Conservation (phyloP, 2,888 invertebrate genomes). For the Hymenopus coronatus region DNA sequence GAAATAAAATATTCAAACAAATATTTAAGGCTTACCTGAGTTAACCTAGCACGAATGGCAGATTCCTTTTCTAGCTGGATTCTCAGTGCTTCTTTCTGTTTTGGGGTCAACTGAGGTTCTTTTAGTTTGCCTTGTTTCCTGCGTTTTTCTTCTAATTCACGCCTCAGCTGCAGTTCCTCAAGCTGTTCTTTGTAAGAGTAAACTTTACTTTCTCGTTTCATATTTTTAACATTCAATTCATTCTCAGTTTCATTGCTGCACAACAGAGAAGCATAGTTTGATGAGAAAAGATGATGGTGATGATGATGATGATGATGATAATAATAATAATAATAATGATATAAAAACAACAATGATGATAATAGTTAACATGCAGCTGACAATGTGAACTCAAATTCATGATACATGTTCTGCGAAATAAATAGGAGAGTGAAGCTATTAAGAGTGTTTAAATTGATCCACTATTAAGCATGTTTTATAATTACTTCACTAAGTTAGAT, state of each 20-base stretch:
- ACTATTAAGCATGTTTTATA: no score
- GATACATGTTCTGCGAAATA: no score
- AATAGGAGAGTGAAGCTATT: no score
- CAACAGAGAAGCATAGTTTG: not conserved
- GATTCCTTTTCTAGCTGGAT: constrained; percentile 83
- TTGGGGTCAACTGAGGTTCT: constrained; percentile 71
- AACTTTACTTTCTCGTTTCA: constrained; percentile 93
- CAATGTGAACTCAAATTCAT: no score
- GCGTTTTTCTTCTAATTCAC: constrained; percentile 88
- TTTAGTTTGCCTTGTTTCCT: constrained; percentile 75
- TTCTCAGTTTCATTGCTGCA: constrained; percentile 49
- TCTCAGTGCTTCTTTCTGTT: constrained; percentile 89
- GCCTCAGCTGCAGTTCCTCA: constrained; percentile 88
- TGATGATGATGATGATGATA: no score
- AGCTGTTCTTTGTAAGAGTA: constrained; percentile 96
- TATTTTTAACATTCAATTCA: constrained; percentile 61
- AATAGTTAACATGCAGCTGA: no score
- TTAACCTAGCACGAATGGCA: constrained; percentile 67
- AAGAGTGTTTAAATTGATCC: no score
- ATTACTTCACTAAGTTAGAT: no score
- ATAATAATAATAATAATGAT: no score
- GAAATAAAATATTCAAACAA: not conserved
- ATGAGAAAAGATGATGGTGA: no score
- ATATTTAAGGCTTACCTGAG: constrained; percentile 49
- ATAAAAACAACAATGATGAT: no score